Conservation (phyloP, 1,140 invertebrate genomes). For the Thrips palmi region DNA sequence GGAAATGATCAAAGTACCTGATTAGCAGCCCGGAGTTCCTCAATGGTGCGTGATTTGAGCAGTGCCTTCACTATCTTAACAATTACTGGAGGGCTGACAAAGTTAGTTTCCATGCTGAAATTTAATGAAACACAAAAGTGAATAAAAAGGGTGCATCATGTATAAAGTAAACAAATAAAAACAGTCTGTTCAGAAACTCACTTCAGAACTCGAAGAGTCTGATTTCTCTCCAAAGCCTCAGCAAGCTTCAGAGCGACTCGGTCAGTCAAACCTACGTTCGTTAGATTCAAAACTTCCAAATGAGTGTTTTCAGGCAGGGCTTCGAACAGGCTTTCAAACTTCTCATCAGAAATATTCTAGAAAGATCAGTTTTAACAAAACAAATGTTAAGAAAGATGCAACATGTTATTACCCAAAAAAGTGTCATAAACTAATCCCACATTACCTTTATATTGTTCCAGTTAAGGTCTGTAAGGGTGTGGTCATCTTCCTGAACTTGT, state of each 20-base stretch:
- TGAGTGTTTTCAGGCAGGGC: conserved; percentile 78
- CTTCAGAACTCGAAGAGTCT: conserved; percentile 74
- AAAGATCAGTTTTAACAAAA: conserved; percentile 23
- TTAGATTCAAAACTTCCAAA: conserved; percentile 77
- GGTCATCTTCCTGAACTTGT: conserved; percentile 74
- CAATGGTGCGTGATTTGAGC: conserved; percentile 65
- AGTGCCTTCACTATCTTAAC: conserved; percentile 70
- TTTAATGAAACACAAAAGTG: conserved; percentile 12
- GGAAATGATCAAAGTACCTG: conserved; percentile 44
- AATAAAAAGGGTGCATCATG: neutral
- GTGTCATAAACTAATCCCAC: conserved; percentile 1
- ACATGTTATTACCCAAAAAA: conserved; percentile 3
- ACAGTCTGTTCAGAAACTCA: conserved; percentile 19
- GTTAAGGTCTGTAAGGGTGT: conserved; percentile 71
- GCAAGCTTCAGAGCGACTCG: conserved; percentile 63
- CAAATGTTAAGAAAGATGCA: too few species aligned
- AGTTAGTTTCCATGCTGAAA: conserved; percentile 82
- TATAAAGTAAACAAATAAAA: conserved; percentile 2
- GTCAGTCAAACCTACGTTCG: conserved; percentile 86
- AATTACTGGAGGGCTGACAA: conserved; percentile 68
- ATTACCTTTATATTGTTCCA: conserved; percentile 95
- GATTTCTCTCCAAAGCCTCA: conserved; percentile 72
- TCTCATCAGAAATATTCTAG: conserved; percentile 92
- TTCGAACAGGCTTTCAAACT: conserved; percentile 77
- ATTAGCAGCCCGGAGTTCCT: conserved; percentile 89